Evolutionary conservation across 2,888 invertebrate species (phyloP).

Genomic region (Melieria crassipennis): DNA sequence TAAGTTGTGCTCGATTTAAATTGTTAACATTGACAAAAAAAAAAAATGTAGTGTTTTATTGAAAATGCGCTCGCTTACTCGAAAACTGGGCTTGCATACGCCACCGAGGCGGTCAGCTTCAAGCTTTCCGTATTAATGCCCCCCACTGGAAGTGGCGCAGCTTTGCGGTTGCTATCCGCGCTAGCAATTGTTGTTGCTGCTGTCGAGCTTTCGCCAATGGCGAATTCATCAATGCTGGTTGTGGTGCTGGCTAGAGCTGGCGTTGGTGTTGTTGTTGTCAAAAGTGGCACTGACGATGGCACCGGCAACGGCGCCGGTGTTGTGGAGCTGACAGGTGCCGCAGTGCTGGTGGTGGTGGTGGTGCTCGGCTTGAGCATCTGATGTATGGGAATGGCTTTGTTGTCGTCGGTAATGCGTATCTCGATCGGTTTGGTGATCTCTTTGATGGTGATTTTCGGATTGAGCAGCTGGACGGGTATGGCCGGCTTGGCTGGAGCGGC

Average conservation of each 20-base stretch:
- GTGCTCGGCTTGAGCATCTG: constrained; percentile 52
- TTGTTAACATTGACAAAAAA: too few species aligned
- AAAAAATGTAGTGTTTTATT: too few species aligned
- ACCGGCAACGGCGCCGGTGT: constrained; percentile 26
- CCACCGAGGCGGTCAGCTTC: constrained; percentile 57
- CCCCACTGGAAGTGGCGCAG: constrained; percentile 35
- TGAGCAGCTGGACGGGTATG: constrained; percentile 45
- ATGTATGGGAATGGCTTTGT: constrained; percentile 53
- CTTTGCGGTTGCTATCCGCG: constrained; percentile 24
- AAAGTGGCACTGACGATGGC: constrained; percentile 31
- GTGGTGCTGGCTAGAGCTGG: constrained; percentile 27
- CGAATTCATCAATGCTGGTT: background rate
- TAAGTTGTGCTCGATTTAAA: background rate
- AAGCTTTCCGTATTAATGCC: constrained; percentile 52
- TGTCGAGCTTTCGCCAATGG: constrained; percentile 12
- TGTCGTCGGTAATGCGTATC: constrained; percentile 64
- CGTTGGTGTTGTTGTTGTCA: constrained; percentile 32
- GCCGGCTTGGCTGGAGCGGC: constrained; percentile 40
- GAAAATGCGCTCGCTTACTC: background rate
- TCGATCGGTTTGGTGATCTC: constrained; percentile 64
- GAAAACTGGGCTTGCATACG: constrained; percentile 45
- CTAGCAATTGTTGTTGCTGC: background rate
- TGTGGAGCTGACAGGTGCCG: constrained; percentile 39
- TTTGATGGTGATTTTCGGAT: constrained; percentile 64
- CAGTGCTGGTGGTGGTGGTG: constrained; percentile 41